Evolutionary conservation across 2,113 vertebrate species (phyloP).

Genomic region (Indri indri): DNA sequence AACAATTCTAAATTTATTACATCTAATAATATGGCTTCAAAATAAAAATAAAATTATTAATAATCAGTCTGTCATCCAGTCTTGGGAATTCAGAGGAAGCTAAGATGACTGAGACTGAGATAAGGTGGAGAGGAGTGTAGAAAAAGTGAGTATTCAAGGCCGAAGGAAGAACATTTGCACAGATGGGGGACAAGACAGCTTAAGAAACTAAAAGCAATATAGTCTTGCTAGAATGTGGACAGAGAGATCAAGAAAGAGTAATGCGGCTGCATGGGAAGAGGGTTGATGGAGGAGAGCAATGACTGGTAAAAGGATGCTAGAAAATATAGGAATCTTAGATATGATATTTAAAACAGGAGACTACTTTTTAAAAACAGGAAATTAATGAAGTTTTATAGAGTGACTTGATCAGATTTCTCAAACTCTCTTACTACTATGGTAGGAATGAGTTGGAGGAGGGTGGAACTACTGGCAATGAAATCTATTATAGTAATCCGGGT

Average conservation of each 20-base stretch:
- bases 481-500: neutral
- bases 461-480: neutral
- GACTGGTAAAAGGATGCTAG: neutral
- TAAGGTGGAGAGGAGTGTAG: neutral
- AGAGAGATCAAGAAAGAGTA: neutral
- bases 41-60: neutral
- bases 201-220: neutral
- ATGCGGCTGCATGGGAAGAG: neutral
- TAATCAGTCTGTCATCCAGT: neutral
- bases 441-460: neutral
- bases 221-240: neutral
- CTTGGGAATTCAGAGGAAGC: neutral
- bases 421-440: neutral
- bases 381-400: neutral
- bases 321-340: conserved; percentile 3
- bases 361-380: neutral
- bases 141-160: neutral
- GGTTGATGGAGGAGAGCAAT: neutral
- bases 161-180: neutral
- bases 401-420: conserved; percentile 2
- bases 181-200: neutral
- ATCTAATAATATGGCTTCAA: conserved; percentile 12
- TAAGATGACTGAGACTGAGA: neutral
- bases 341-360: neutral
- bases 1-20: neutral